Percentiles rank a stretch among this genome's conserved stretches.
These are phyloP conservation scores for Scalopus aquaticus DNA, from an alignment of 2,113 vertebrate genomes.

Conservation along the genomic window DNA sequence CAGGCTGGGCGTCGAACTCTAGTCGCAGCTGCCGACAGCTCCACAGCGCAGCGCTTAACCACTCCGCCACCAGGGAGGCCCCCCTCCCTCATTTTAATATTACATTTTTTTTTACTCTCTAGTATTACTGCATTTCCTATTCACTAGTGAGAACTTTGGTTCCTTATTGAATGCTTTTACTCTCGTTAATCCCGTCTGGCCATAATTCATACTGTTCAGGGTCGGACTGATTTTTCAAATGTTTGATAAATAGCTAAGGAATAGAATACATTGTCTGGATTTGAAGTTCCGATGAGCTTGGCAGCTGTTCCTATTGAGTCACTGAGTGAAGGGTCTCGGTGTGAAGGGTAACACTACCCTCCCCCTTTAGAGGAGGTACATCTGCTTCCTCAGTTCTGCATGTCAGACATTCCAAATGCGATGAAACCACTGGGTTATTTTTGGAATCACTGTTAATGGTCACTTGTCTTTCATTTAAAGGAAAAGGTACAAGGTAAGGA, in stretches of 20 bases:
- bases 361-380: neutral
- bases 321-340: neutral
- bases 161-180: constrained; percentile 21
- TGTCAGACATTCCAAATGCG: constrained; percentile 32
- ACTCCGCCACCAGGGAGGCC: too few species aligned
- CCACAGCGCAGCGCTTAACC: too few species aligned
- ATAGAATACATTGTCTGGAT: neutral
- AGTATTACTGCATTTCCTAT: neutral
- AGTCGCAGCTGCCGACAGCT: too few species aligned
- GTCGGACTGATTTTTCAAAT: neutral
- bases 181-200: neutral
- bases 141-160: neutral
- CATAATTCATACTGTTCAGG: neutral
- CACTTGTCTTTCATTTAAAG: constrained; percentile 59
- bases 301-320: constrained; percentile 22
- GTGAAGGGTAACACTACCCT: neutral
- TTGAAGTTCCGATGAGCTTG: neutral
- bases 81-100: neutral
- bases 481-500: neutral
- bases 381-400: constrained; percentile 47
- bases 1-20: too few species aligned
- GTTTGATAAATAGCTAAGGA: constrained; percentile 31
- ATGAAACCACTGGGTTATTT: constrained; percentile 63
- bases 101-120: neutral
- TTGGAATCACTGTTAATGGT: constrained; percentile 25